A percentile compares a stretch with the other conserved stretches of the same genome.
phyloP scores from a whole-genome alignment of 1,140 invertebrate genomes.

The Myzus persicae region DNA sequence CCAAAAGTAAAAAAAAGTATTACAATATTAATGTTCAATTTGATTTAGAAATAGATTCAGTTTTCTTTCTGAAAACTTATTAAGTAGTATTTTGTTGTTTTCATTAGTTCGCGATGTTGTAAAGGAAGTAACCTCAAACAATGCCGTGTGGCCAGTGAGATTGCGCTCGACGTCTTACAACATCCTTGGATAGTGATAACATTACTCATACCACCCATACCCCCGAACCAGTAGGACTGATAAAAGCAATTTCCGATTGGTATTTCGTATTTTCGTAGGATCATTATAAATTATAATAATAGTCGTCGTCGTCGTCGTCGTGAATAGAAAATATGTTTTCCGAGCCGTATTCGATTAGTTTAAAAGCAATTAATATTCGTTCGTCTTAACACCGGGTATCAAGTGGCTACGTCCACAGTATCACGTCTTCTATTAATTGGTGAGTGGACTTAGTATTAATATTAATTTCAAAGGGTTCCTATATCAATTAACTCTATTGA shows the following conservation, averaged over 20 bases:
- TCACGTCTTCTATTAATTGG: not conserved
- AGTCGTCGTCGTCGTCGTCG: not conserved
- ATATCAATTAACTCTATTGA: not conserved
- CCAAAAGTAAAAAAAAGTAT: not conserved
- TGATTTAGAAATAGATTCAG: not conserved
- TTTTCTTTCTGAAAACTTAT: not conserved
- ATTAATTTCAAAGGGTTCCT: not conserved
- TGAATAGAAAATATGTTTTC: not conserved
- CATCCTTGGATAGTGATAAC: not conserved
- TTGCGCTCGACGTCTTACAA: not conserved
- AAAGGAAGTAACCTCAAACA: conserved; percentile 22
- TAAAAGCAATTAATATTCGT: not conserved
- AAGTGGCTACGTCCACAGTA: not conserved
- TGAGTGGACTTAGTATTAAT: not conserved
- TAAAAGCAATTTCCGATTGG: not conserved
- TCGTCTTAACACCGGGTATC: not conserved
- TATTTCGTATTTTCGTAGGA: not conserved
- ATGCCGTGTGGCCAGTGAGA: not conserved
- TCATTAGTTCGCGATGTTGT: not conserved
- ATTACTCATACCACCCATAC: not conserved
- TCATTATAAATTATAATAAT: conserved; percentile 13
- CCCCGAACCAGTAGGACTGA: not conserved
- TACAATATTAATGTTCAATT: not conserved
- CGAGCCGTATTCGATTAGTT: not conserved
- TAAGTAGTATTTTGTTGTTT: not conserved